phyloP scores from a whole-genome alignment of 2,797 vertebrate species.

The Limnodromus scolopaceus region DNA sequence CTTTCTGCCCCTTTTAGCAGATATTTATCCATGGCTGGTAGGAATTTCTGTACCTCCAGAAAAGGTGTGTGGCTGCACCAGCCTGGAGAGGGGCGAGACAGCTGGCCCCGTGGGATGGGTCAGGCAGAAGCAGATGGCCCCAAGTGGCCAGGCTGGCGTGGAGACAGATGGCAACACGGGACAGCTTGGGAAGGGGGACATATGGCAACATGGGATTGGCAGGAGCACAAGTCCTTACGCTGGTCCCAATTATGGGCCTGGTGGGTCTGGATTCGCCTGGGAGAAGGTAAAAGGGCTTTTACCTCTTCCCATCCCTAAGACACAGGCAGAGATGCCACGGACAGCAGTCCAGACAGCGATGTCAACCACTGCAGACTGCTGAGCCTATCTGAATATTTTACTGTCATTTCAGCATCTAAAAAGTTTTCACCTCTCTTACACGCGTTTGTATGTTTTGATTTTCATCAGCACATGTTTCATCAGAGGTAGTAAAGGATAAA shows the following conservation, averaged over 20 bases:
- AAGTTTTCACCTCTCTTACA: background rate
- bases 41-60: conserved; percentile 28
- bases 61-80: conserved; percentile 43
- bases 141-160: background rate
- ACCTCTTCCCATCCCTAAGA: background rate
- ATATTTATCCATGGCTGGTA: background rate
- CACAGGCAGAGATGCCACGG: background rate
- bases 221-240: background rate
- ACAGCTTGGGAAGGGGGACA: conserved; percentile 28
- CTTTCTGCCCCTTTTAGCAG: background rate
- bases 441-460: background rate
- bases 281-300: conserved; percentile 44
- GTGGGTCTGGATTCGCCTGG: background rate
- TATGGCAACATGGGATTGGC: conserved; percentile 66
- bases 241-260: conserved; percentile 32
- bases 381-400: background rate
- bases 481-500: conserved; percentile 8
- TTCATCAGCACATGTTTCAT: background rate
- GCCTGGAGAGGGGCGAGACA: conserved; percentile 21
- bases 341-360: background rate
- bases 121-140: conserved; percentile 58
- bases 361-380: background rate
- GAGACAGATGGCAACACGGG: conserved; percentile 66
- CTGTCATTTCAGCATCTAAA: background rate
- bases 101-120: conserved; percentile 1